Percentiles rank a stretch among this genome's conserved stretches.
These are phyloP conservation scores for Camptogramma bilineatum DNA, from an alignment of 2,888 invertebrate genomes.

Conservation along the genomic window DNA sequence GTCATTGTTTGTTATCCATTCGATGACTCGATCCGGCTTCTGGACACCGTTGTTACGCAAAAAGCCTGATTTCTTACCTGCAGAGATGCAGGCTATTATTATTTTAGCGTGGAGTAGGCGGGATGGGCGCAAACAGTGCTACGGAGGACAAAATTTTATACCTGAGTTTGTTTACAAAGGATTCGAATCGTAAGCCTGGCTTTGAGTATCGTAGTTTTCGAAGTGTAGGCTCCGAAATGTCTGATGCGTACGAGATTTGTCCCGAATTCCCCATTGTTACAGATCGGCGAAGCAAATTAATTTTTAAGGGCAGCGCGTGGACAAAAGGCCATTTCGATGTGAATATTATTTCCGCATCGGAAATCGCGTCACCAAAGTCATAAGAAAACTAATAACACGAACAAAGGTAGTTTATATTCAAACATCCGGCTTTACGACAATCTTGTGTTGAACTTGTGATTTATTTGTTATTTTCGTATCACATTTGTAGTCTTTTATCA, in stretches of 20 bases:
- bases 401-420: conserved; percentile 74
- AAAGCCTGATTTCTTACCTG: conserved; percentile 76
- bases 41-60: conserved; percentile 75
- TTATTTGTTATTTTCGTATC: conserved; percentile 40
- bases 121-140: conserved; percentile 68
- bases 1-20: conserved; percentile 69
- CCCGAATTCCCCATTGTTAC: conserved; percentile 55
- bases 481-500: conserved; percentile 34
- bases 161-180: conserved; percentile 80
- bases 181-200: conserved; percentile 54
- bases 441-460: conserved; percentile 34
- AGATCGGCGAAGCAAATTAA: conserved; percentile 64
- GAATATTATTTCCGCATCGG: conserved; percentile 70
- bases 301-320: conserved; percentile 51
- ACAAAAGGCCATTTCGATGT: conserved; percentile 64
- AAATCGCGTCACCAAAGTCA: conserved; percentile 65
- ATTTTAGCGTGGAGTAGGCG: conserved; percentile 76
- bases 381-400: conserved; percentile 63
- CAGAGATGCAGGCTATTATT: conserved; percentile 62
- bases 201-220: conserved; percentile 39
- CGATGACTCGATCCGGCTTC: conserved; percentile 68
- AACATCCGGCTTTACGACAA: conserved; percentile 76
- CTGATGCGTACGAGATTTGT: conserved; percentile 64
- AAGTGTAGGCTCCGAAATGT: conserved; percentile 70
- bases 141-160: conserved; percentile 69